Percentiles rank a stretch among this genome's conserved stretches.
Conservation (phyloP, 2,113 vertebrate genomes). For the Eira barbara region DNA sequence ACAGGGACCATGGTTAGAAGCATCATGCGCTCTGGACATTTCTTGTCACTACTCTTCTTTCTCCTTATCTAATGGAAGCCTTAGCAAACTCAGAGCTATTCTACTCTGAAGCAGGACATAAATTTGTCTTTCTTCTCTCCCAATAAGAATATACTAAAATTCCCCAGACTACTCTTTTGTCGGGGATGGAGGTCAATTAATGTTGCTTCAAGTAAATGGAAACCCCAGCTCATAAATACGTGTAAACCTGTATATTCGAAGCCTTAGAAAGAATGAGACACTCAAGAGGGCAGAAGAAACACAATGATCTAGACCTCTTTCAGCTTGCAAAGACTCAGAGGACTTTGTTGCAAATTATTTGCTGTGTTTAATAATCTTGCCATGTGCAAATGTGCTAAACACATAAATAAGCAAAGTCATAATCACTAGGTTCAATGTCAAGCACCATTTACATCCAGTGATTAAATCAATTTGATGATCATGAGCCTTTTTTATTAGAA, state of each 20-base stretch:
- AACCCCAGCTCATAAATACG: not conserved
- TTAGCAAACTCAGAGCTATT: not conserved
- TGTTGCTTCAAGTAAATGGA: not conserved
- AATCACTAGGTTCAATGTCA: conserved; percentile 69
- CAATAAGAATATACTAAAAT: not conserved
- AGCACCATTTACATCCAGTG: conserved; percentile 61
- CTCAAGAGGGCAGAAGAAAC: not conserved
- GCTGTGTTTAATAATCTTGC: conserved; percentile 49
- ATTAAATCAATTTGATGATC: conserved; percentile 65
- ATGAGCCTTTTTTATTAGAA: conserved; percentile 56
- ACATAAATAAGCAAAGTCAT: conserved; percentile 68
- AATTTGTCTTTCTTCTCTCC: not conserved
- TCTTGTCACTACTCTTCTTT: not conserved
- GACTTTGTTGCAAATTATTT: conserved; percentile 33
- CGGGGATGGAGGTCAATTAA: not conserved
- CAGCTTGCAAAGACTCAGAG: not conserved
- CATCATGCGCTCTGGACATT: too few species aligned
- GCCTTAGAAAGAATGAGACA: not conserved
- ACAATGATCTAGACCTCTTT: not conserved
- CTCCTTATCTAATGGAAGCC: not conserved
- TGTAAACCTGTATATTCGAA: not conserved
- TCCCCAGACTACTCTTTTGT: not conserved
- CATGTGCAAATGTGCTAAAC: conserved; percentile 54
- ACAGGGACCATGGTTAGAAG: not conserved
- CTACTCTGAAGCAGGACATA: not conserved